Percentiles rank a stretch among this genome's conserved stretches.
phyloP scores from a whole-genome alignment of 2,888 invertebrate species.

The Linnaemya vulpina region DNA sequence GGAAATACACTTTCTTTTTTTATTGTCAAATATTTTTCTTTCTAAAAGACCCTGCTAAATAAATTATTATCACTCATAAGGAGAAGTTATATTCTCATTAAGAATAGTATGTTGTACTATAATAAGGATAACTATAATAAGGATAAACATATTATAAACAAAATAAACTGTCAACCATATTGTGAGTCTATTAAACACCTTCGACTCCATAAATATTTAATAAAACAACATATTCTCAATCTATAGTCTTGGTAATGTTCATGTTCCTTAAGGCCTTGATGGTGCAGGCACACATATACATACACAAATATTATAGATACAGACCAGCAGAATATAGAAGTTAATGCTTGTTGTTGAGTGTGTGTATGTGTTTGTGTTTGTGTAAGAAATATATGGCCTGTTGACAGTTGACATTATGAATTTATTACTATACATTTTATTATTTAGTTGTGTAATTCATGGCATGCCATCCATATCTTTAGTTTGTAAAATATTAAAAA shows the following conservation, averaged over 20 bases:
- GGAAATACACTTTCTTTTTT: too few relatives aligned
- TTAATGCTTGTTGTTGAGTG: too few relatives aligned
- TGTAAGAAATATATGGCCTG: constrained; percentile 74
- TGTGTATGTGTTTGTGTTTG: neutral
- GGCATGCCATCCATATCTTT: constrained; percentile 67
- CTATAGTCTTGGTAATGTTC: neutral
- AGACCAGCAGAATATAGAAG: neutral
- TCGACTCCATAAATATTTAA: constrained; percentile 43
- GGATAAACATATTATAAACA: neutral
- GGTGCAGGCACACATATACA: neutral
- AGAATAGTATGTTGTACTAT: neutral
- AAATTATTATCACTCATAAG: too few relatives aligned
- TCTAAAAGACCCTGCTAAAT: too few relatives aligned
- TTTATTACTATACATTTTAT: constrained; percentile 82
- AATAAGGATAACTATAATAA: neutral
- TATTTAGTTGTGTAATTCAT: constrained; percentile 70
- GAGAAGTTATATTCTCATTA: neutral
- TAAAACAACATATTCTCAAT: constrained; percentile 30
- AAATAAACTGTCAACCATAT: constrained; percentile 2
- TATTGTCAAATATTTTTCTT: too few relatives aligned
- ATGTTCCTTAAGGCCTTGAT: neutral
- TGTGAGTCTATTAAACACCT: constrained; percentile 55
- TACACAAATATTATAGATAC: neutral
- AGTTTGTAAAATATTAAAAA: constrained; percentile 52
- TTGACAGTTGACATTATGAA: constrained; percentile 81